Conservation (phyloP, 2,888 invertebrate genomes). For the Corbicula japonica region DNA sequence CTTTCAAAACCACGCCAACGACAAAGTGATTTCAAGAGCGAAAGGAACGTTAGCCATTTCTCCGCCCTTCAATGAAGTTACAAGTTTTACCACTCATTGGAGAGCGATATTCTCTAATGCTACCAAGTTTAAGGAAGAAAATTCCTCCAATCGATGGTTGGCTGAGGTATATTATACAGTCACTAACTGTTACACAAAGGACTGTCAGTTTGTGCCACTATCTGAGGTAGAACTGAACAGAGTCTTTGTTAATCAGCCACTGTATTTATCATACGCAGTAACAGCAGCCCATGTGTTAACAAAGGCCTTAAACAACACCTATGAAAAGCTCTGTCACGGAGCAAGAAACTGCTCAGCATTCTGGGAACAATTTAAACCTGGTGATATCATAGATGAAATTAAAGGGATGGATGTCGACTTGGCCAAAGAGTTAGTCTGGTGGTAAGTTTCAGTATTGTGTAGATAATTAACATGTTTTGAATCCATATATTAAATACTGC, state of each 20-base stretch:
- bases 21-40: slow-evolving; percentile 2
- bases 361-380: no score
- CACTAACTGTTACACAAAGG: not conserved
- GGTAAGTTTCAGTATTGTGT: no score
- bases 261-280: slow-evolving; percentile 57
- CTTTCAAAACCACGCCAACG: slow-evolving; percentile 8
- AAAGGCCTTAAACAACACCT: no score
- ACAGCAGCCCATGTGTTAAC: slow-evolving; percentile 45
- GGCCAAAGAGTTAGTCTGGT: no score
- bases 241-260: slow-evolving; percentile 26
- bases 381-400: no score
- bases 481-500: no score
- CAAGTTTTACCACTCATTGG: slow-evolving; percentile 38
- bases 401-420: no score
- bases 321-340: no score
- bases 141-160: slow-evolving; percentile 28
- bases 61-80: slow-evolving; percentile 22
- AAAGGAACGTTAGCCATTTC: slow-evolving; percentile 20
- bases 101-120: slow-evolving; percentile 29
- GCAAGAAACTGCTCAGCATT: no score
- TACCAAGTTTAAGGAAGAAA: slow-evolving; percentile 10
- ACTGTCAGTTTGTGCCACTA: slow-evolving; percentile 23
- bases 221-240: not conserved
- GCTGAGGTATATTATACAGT: not conserved
- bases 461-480: no score